Base-by-base conservation (phyloP, 2,797 vertebrate species). In the Acestrorhynchus altus region DNA sequence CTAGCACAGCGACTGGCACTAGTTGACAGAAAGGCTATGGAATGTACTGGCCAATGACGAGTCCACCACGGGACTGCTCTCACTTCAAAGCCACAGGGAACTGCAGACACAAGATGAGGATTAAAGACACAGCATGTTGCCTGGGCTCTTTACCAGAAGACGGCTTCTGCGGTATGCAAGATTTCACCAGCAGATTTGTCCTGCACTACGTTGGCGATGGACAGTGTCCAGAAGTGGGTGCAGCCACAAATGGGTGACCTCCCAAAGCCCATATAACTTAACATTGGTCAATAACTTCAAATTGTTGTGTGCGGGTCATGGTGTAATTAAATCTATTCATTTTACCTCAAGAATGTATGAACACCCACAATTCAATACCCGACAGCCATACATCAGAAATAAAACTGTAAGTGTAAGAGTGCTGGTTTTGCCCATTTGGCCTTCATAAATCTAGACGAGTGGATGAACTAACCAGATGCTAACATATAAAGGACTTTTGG, bases 111-210 rank as follows among this genome's bases (percentile, higher is more conserved):
- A 84, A 89, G 83, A 87, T 54, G 22, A 77, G 85, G 87, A 91
- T 90, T 83, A 92, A 90, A 90, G 84, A 82, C 86, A 85, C 86
- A 87, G 87, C 86, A 84, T 88, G 87, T 81, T 83, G 82, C 86
- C 83, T 60, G 76, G 84, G 22, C 68, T 86, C 86, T 90, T 88
- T 89, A 86, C 88, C 84, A 83, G 77, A 82, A 74, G 81, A 86
- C 86, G 86, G 81, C 87, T 81, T 69, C 72, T 63, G 79, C 81
- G 82, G 84, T 88, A 89, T 87, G 83, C 56, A 10, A 83, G 84
- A 83, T 66, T 86, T 78, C 59, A 65, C 83, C 74, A 51, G 73
- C 73, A 51, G 76, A 81, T 86, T 85, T 90, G 80, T 88, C 89
- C 78, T 59, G 54, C 44, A 11, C 42, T 63, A 69, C 35, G 68